phyloP scores from a whole-genome alignment of 1,140 invertebrate species.

The Calliphora vicina region DNA sequence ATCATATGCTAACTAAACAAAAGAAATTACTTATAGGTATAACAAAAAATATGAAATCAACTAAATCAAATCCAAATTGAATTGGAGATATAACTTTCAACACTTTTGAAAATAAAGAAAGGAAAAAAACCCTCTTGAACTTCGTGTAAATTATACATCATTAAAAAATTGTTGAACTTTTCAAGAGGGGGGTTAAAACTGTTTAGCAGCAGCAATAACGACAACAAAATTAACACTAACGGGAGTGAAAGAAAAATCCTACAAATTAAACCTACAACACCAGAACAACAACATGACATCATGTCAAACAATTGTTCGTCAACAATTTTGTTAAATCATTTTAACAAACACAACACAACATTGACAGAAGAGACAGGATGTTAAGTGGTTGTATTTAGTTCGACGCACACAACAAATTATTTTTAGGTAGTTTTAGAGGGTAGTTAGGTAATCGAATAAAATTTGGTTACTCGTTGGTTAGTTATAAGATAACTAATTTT shows the following conservation, averaged over 20 bases:
- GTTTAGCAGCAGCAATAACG: not conserved
- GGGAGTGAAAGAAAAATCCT: not conserved
- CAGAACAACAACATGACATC: not conserved
- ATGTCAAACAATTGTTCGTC: not conserved
- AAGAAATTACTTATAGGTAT: no score
- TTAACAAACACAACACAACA: not conserved
- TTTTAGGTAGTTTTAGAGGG: no score
- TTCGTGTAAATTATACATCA: not conserved
- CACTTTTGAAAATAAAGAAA: not conserved
- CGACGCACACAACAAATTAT: not conserved
- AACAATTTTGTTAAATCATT: not conserved
- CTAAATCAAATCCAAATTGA: not conserved
- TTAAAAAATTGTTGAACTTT: constrained; percentile 1
- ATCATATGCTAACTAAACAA: no score
- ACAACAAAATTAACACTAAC: not conserved
- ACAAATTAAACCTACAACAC: not conserved
- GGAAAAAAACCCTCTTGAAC: not conserved
- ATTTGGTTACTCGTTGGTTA: no score
- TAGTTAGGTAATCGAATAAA: no score
- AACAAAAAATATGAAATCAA: no score
- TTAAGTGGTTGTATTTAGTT: not conserved
- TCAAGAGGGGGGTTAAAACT: not conserved
- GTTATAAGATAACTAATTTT: no score
- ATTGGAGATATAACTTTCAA: not conserved
- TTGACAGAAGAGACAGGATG: not conserved